Evolutionary conservation across 1,140 invertebrate genomes (phyloP).

Genomic region (Arctopsyche grandis): DNA sequence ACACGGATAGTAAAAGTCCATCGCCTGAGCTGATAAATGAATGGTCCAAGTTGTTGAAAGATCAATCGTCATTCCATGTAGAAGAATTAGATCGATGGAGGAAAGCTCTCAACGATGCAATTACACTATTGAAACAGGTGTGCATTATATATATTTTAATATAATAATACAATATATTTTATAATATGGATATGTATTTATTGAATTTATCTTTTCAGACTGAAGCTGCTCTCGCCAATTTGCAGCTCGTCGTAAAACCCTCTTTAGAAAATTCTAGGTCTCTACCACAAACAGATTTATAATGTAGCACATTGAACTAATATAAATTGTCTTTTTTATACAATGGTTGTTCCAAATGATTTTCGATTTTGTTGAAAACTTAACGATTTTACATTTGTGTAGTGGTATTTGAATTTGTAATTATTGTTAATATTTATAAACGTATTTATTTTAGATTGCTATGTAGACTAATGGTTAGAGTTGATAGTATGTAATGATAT

Average conservation of each 20-base stretch:
- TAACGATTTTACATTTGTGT: neutral
- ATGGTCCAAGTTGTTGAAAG: slow-evolving; percentile 78
- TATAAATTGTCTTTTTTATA: slow-evolving; percentile 1
- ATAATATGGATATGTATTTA: neutral
- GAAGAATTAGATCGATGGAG: slow-evolving; percentile 82
- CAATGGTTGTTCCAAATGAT: neutral
- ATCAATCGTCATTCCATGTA: slow-evolving; percentile 80
- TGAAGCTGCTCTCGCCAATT: slow-evolving; percentile 72
- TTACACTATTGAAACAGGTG: slow-evolving; percentile 72
- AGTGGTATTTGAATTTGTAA: neutral
- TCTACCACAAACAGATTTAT: slow-evolving; percentile 56
- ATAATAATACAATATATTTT: neutral
- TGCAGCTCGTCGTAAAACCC: slow-evolving; percentile 74
- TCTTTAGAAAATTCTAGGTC: slow-evolving; percentile 60
- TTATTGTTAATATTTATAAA: neutral
- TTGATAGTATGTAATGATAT: neutral
- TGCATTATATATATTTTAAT: slow-evolving; percentile 16
- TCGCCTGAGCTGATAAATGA: slow-evolving; percentile 77
- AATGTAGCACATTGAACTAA: slow-evolving; percentile 37
- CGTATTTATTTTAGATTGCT: neutral
- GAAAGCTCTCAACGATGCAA: slow-evolving; percentile 73
- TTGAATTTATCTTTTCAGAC: slow-evolving; percentile 63
- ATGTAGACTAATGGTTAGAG: neutral
- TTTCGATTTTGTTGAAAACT: neutral
- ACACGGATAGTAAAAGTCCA: slow-evolving; percentile 41